A percentile compares a stretch with the other conserved stretches of the same genome.
phyloP scores from a whole-genome alignment of 2,113 vertebrate genomes.

The Pagrus major region DNA sequence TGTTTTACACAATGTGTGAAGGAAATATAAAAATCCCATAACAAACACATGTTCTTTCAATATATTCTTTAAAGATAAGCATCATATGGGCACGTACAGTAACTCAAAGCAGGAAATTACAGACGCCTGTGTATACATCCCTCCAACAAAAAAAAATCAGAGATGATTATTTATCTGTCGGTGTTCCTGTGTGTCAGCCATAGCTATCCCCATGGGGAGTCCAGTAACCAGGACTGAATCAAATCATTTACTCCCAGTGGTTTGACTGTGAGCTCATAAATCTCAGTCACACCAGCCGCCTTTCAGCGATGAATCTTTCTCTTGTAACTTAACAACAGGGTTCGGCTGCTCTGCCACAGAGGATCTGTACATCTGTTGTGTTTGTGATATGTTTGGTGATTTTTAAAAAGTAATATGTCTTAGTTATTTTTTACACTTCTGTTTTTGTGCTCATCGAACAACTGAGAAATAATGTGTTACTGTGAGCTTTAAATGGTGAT shows the following conservation, averaged over 20 bases:
- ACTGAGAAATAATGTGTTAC: background rate
- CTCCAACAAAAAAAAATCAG: slow-evolving; percentile 44
- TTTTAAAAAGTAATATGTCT: background rate
- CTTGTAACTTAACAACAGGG: slow-evolving; percentile 29
- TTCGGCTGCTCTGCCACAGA: slow-evolving; percentile 14
- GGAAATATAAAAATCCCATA: background rate
- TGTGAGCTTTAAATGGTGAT: background rate
- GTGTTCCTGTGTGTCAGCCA: slow-evolving; percentile 46
- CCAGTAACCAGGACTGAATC: slow-evolving; percentile 61
- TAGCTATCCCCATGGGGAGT: slow-evolving; percentile 50
- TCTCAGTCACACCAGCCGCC: slow-evolving; percentile 38
- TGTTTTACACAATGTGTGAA: background rate
- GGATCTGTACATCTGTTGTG: slow-evolving; percentile 11
- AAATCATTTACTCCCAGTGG: slow-evolving; percentile 60
- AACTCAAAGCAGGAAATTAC: slow-evolving; percentile 46
- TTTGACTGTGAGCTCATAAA: slow-evolving; percentile 59
- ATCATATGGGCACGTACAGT: background rate
- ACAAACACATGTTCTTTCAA: background rate
- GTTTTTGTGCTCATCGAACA: background rate
- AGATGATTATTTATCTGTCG: slow-evolving; percentile 42
- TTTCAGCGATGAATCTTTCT: slow-evolving; percentile 30
- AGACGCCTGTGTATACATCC: slow-evolving; percentile 42
- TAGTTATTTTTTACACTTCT: background rate
- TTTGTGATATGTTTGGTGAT: slow-evolving; percentile 1
- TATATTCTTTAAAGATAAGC: background rate